Evolutionary conservation across 2,797 vertebrate species (phyloP).

Genomic region (Pseudopleuronectes americanus): DNA sequence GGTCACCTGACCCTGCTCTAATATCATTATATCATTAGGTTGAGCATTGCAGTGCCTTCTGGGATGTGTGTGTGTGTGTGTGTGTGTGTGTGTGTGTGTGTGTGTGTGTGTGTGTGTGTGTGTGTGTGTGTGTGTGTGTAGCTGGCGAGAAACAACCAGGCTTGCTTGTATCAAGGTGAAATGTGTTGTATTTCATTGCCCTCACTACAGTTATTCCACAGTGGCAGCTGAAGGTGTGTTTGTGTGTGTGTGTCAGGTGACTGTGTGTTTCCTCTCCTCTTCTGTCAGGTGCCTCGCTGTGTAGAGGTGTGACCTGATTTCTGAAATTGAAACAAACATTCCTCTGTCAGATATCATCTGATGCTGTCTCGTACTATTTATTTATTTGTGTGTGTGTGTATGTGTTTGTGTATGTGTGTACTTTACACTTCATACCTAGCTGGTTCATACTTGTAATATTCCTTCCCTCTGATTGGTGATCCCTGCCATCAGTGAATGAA

Average conservation of each 20-base stretch:
- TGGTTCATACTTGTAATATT: neutral
- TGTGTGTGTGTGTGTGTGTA: slow-evolving; percentile 11
- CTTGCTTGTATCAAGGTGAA: slow-evolving; percentile 59
- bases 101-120: slow-evolving; percentile 2
- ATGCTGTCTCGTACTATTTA: slow-evolving; percentile 17
- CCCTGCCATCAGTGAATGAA: neutral
- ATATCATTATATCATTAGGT: slow-evolving; percentile 57
- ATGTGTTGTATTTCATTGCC: slow-evolving; percentile 48
- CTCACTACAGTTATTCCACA: slow-evolving; percentile 29
- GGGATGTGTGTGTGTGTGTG: slow-evolving; percentile 16
- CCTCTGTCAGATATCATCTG: slow-evolving; percentile 37
- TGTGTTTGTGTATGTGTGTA: neutral
- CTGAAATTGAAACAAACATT: slow-evolving; percentile 42
- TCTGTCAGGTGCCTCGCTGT: slow-evolving; percentile 19
- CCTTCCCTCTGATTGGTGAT: neutral
- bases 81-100: slow-evolving; percentile 7
- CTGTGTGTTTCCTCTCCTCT: slow-evolving; percentile 18
- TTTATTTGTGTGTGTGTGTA: neutral
- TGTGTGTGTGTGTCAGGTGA: slow-evolving; percentile 3
- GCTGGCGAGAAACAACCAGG: slow-evolving; percentile 11
- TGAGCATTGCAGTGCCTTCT: neutral
- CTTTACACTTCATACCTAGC: neutral
- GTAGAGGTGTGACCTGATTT: slow-evolving; percentile 54
- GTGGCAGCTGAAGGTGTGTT: neutral
- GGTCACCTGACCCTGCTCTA: slow-evolving; percentile 64